These are phyloP conservation scores for Heliocidaris erythrogramma DNA, from an alignment of 35 echinoderm and acorn worm genomes.

Conservation along the genomic window DNA sequence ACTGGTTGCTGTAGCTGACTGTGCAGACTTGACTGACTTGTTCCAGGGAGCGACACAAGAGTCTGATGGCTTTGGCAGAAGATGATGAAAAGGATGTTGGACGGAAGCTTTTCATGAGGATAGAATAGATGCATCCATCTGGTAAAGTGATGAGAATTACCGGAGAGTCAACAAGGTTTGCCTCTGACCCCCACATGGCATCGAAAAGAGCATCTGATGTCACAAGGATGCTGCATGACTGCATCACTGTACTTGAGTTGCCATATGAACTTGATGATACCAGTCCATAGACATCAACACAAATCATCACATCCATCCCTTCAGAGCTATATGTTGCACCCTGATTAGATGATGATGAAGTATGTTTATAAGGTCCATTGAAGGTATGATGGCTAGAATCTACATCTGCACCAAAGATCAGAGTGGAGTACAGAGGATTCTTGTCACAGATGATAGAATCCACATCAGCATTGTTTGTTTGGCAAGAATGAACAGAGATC, in stretches of 20 bases:
- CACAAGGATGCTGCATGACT: conserved; percentile 23
- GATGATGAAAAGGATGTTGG: neutral
- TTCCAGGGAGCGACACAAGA: neutral
- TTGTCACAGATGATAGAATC: neutral
- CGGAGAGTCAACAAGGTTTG: conserved; percentile 24
- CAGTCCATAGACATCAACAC: neutral
- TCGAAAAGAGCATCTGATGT: conserved; percentile 34
- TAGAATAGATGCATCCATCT: conserved; percentile 25
- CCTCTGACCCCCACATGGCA: conserved; percentile 22
- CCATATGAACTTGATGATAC: neutral
- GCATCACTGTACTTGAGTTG: neutral
- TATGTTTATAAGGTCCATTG: neutral
- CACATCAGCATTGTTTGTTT: neutral
- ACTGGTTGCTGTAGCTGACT: neutral
- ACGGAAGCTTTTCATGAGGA: conserved; percentile 4
- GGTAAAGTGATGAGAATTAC: conserved; percentile 32
- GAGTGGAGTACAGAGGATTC: neutral
- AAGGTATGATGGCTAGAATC: neutral
- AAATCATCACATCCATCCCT: neutral
- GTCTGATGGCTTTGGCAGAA: neutral
- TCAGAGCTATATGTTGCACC: neutral
- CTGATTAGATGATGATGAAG: neutral
- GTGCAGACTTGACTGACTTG: neutral
- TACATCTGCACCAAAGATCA: neutral
- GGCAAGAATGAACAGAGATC: neutral